Percentiles rank a stretch among this genome's conserved stretches.
Evolutionary conservation across 2,113 vertebrate genomes (phyloP).

Genomic region (Columba livia): DNA sequence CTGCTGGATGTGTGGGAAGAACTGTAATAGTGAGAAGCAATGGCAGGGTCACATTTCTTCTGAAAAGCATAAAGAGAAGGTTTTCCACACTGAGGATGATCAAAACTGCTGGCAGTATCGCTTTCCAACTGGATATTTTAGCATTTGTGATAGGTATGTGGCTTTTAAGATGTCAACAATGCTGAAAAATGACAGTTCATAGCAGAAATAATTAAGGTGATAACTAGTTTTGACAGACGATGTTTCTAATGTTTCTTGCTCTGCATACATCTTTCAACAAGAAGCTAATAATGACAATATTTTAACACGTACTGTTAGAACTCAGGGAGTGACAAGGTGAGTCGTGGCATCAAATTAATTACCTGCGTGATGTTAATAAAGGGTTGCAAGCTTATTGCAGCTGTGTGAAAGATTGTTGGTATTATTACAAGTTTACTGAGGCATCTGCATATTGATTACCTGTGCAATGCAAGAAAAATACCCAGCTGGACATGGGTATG

Average conservation of each 20-base stretch:
- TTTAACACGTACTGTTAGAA: background rate
- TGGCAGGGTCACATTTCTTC: slow-evolving; percentile 99
- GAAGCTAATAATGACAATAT: background rate
- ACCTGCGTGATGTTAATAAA: background rate
- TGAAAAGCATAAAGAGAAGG: slow-evolving; percentile 96
- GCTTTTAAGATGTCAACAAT: background rate
- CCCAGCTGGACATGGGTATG: background rate
- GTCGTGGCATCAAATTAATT: background rate
- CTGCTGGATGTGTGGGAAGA: slow-evolving; percentile 98
- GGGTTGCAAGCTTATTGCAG: background rate
- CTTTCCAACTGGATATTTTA: slow-evolving; percentile 93
- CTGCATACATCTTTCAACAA: background rate
- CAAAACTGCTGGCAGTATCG: slow-evolving; percentile 98
- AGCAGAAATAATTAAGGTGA: background rate
- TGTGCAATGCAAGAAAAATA: background rate
- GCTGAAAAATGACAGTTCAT: background rate
- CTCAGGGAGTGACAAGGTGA: background rate
- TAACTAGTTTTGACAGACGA: background rate
- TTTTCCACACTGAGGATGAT: slow-evolving; percentile 96
- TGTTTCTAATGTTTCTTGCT: background rate
- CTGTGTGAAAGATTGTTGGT: background rate
- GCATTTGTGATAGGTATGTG: slow-evolving; percentile 90
- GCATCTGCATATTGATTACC: background rate
- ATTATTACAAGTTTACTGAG: background rate
- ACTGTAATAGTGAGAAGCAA: slow-evolving; percentile 98